Conservation (phyloP, 2,888 invertebrate genomes). For the Ennomos erosarius region DNA sequence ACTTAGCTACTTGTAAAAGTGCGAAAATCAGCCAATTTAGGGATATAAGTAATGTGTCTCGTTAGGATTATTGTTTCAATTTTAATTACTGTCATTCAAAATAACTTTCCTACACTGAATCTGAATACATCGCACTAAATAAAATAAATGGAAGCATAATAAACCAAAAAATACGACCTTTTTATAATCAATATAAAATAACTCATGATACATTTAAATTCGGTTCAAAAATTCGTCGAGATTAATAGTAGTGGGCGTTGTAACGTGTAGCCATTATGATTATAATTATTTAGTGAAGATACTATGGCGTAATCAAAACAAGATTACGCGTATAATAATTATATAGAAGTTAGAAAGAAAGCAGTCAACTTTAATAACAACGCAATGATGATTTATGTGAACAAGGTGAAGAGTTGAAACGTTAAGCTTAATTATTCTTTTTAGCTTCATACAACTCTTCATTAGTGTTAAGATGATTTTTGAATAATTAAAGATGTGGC, state of each 20-base stretch:
- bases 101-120: no score
- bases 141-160: no score
- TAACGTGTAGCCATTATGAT: constrained; percentile 24
- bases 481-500: no score
- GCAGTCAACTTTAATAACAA: constrained; percentile 29
- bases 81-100: no score
- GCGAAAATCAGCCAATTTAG: no score
- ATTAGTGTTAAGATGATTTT: no score
- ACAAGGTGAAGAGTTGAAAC: constrained; percentile 19
- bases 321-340: constrained; percentile 31
- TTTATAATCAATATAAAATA: constrained; percentile 9
- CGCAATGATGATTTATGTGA: constrained; percentile 32
- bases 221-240: constrained; percentile 19
- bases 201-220: constrained; percentile 28
- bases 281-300: constrained; percentile 29
- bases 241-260: constrained; percentile 27
- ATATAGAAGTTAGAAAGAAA: constrained; percentile 31
- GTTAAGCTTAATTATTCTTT: neutral
- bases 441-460: neutral
- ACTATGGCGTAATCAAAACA: constrained; percentile 31
- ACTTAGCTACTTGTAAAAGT: no score
- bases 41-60: no score
- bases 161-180: no score
- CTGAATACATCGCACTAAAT: no score
- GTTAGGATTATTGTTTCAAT: no score